These are phyloP conservation scores for Merodon equestris DNA, from an alignment of 2,888 invertebrate genomes.

Conservation along the genomic window DNA sequence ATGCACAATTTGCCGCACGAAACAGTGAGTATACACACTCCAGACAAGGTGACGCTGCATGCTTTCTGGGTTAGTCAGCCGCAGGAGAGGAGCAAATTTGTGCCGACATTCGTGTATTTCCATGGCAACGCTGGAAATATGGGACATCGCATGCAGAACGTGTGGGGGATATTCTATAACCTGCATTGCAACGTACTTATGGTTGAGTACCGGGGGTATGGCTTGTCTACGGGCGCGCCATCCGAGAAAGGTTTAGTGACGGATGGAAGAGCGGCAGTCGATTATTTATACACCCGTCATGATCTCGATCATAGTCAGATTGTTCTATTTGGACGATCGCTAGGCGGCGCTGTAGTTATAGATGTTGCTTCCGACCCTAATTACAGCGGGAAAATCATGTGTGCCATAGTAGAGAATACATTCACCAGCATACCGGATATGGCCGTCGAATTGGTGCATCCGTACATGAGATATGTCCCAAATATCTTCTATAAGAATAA, in stretches of 20 bases:
- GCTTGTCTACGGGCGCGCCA: conserved; percentile 92
- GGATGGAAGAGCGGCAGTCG: conserved; percentile 92
- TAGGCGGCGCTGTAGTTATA: conserved; percentile 95
- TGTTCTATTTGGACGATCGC: conserved; percentile 91
- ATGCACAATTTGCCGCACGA: conserved; percentile 93
- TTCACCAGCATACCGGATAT: conserved; percentile 97
- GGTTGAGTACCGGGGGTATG: conserved; percentile 98
- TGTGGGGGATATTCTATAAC: conserved; percentile 90
- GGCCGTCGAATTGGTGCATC: conserved; percentile 85
- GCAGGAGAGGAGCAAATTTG: conserved; percentile 83
- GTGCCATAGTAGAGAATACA: conserved; percentile 94
- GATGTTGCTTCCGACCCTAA: conserved; percentile 89
- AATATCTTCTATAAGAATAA: conserved; percentile 93
- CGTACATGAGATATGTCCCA: conserved; percentile 87
- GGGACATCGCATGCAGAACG: conserved; percentile 94
- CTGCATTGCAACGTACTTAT: conserved; percentile 92
- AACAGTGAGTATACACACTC: conserved; percentile 86
- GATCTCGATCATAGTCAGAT: conserved; percentile 92
- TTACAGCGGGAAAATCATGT: conserved; percentile 89
- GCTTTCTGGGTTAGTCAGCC: conserved; percentile 90
- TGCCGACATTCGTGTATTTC: conserved; percentile 92
- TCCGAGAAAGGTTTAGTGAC: conserved; percentile 91
- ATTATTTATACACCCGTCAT: conserved; percentile 88
- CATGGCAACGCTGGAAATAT: conserved; percentile 99
- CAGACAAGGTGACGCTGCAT: conserved; percentile 88